Base-by-base conservation (phyloP, 2,888 invertebrate genomes). In the Eurytoma adleriae region DNA sequence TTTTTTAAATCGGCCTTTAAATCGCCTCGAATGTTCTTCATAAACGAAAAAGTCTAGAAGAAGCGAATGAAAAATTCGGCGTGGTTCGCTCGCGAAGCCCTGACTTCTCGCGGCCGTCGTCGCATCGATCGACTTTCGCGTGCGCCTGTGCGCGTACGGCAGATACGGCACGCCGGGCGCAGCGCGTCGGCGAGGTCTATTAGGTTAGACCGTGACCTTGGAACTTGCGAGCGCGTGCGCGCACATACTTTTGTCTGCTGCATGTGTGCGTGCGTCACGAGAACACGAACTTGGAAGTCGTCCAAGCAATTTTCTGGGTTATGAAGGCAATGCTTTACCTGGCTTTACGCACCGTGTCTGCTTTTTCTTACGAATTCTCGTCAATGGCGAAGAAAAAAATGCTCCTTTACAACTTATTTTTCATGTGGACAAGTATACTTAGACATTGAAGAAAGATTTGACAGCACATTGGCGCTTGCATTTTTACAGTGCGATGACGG, bases 171-270 rank as follows among this genome's bases (percentile, higher is more conserved):
- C 4, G 20, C 54, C 59, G 62, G 50, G 64, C 52, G 72, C 50
- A 61, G 61, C 52, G 71, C 18, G 54, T 67, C 67, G 48, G 56
- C 59, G 69, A 14, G 40, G 30, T 64, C 77, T 76, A 77, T 75
- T 73, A 82, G 83, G 82, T 83, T 82, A 82, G 80, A 75, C 79
- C 77, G 56, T 78, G 82, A 83, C 83, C 83, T 83, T 83, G 82
- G 64, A 20, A 16, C 68, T 73, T 79, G 72, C 57, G 75, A 79
- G 72, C 52, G 59, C 67, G 50, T 73, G 78, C 70, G 72, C 77
- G 68, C 61, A n/a, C n/a, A 5, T 40, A 59, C 59, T 20, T 52
- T 1, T 40, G 40, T 10, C 40, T 40, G 50, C 56, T 27, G 50
- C 16, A n/a, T 56, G 3, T 13, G 20, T 18, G 20, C 56, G 18